Conservation (phyloP, 1,140 invertebrate species). For the Conopomorpha cramerella region DNA sequence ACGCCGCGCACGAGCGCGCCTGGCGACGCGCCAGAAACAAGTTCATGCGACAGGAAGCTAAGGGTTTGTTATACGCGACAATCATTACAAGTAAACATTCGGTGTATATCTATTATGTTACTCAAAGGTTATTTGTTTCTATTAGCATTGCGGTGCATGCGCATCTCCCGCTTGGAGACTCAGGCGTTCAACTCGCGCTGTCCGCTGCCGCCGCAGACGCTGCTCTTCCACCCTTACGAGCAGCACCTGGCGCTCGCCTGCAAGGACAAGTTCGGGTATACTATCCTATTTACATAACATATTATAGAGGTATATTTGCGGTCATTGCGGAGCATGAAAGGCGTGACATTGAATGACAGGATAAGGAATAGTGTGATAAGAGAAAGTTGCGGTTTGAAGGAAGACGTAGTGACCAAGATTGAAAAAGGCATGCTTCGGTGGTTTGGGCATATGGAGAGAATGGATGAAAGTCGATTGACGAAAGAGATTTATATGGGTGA, state of each 20-base stretch:
- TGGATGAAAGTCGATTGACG: neutral
- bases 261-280: conserved; percentile 80
- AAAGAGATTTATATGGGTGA: too few relatives aligned
- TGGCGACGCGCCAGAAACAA: neutral
- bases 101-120: too few relatives aligned
- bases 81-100: too few relatives aligned
- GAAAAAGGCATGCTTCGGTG: too few relatives aligned
- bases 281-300: neutral
- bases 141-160: conserved; percentile 16
- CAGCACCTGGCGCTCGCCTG: conserved; percentile 84
- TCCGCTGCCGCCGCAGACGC: conserved; percentile 72
- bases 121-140: too few relatives aligned
- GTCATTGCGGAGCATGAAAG: too few relatives aligned
- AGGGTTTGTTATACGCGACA: too few relatives aligned
- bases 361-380: neutral
- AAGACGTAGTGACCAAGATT: too few relatives aligned
- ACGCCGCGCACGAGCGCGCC: neutral
- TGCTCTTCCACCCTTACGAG: conserved; percentile 90
- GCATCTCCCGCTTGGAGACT: conserved; percentile 68
- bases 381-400: too few relatives aligned
- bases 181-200: conserved; percentile 84
- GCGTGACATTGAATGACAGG: neutral
- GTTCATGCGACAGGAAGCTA: too few relatives aligned
- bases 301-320: too few relatives aligned
- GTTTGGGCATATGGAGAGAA: too few relatives aligned